Evolutionary conservation across 2,797 vertebrate species (phyloP), one percentile per base, ranked within the genome.

Genomic region (Esox lucius): DNA sequence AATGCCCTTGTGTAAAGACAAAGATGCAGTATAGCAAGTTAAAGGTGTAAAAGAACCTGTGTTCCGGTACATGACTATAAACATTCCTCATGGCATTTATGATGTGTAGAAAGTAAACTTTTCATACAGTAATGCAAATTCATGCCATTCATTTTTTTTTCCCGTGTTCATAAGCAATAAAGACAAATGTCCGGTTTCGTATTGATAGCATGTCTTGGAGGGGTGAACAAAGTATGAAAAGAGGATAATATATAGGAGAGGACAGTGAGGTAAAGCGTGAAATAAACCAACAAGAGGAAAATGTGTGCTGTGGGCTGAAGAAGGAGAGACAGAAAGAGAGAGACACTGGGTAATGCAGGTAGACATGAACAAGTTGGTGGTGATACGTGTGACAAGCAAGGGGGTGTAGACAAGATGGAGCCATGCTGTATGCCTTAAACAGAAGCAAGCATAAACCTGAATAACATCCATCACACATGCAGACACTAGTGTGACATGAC

Each of bases 401-500:
- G 11, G 17, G 74, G 78, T 8, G 64, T 73, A 11, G 80, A 42
- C 11, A 35, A 42, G 83, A 73, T 46, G 70, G 76, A 74, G 70
- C 78, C 84, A 82, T 49, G 39, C 84, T 82, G 87, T 71, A 82
- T 24, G 71, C 82, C 84, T 87, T 86, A 87, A 90, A 87, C 79
- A 83, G 83, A 89, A 83, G 74, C 73, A 66, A 73, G 84, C 87
- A 80, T 86, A 81, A 87, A 86, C 83, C 87, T 79, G 83, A 87
- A 85, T 83, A 77, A 81, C 85, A 90, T 91, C 84, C 82, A 86
- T 91, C 89, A 90, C 74, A 5, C 78, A 88, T 81, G 81, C 87
- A 88, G 79, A 86, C 90, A 87, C 90, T 59, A 59, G 81, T 85
- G 80, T 80, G 89, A 90, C 87, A 86, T 84, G 89, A 89, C 89